phyloP scores from a whole-genome alignment of 2,888 invertebrate species.

The Thelaira solivaga region DNA sequence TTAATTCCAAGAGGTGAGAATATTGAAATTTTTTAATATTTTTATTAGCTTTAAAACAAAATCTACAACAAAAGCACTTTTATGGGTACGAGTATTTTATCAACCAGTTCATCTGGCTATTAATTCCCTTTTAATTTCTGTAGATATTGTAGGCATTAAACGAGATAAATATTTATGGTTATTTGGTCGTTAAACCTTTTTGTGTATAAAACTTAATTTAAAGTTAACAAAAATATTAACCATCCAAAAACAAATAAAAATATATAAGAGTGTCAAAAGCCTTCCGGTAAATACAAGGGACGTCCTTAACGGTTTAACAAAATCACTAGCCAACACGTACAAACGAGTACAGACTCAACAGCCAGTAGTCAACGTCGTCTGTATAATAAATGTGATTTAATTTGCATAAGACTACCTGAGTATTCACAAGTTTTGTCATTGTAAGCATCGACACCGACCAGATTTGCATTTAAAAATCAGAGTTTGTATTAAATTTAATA shows the following conservation, averaged over 20 bases:
- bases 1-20: too few species aligned
- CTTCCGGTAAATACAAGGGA: slow-evolving; percentile 51
- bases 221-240: neutral
- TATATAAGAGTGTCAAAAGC: slow-evolving; percentile 20
- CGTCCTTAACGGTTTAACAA: slow-evolving; percentile 58
- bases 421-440: neutral
- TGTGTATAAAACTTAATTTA: neutral
- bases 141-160: neutral
- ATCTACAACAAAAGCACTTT: neutral
- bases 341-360: too few species aligned
- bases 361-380: too few species aligned
- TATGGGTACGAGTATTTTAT: neutral
- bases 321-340: neutral
- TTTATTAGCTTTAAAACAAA: neutral
- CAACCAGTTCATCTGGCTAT: neutral
- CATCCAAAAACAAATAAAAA: neutral
- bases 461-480: neutral
- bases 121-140: slow-evolving; percentile 23
- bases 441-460: neutral
- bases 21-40: slow-evolving; percentile 1
- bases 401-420: slow-evolving; percentile 30
- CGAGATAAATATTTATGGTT: slow-evolving; percentile 29
- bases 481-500: too few species aligned
- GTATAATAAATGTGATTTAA: slow-evolving; percentile 18
- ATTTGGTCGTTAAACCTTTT: slow-evolving; percentile 28